phyloP scores from a whole-genome alignment of 2,113 vertebrate species.

The Trinectes maculatus region DNA sequence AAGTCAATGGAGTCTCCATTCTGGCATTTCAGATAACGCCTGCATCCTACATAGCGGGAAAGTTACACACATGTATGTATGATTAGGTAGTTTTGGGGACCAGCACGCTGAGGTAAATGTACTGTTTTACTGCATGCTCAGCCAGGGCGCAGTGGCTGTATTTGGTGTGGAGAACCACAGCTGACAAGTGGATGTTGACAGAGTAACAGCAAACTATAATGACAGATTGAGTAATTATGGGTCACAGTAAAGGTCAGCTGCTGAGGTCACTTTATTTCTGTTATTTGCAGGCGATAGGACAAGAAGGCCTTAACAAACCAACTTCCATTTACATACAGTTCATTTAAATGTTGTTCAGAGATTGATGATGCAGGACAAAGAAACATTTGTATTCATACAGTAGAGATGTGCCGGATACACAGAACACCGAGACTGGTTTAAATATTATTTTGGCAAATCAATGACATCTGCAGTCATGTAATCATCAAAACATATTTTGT shows the following conservation, averaged over 20 bases:
- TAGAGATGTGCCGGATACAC: no score
- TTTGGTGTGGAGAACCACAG: slow-evolving; percentile 1
- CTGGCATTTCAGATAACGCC: neutral
- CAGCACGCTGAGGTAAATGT: neutral
- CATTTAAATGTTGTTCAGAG: slow-evolving; percentile 3
- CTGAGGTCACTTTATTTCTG: slow-evolving; percentile 20
- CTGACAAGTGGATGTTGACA: slow-evolving; percentile 25
- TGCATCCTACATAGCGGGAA: neutral
- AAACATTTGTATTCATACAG: no score
- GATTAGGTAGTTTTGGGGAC: no score
- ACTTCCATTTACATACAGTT: neutral
- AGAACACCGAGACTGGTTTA: no score
- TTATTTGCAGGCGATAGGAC: slow-evolving; percentile 18
- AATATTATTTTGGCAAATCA: no score
- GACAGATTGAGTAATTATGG: slow-evolving; percentile 17
- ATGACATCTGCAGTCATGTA: no score
- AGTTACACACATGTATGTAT: neutral
- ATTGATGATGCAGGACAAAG: neutral
- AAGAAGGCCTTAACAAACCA: slow-evolving; percentile 14
- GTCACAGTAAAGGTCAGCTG: slow-evolving; percentile 42
- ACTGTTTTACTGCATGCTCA: neutral
- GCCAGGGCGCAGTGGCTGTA: neutral
- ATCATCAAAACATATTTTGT: no score
- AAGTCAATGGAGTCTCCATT: no score
- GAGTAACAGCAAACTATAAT: slow-evolving; percentile 21